Evolutionary conservation across 2,888 invertebrate genomes (phyloP).

Genomic region (Cerastis rubricosa): DNA sequence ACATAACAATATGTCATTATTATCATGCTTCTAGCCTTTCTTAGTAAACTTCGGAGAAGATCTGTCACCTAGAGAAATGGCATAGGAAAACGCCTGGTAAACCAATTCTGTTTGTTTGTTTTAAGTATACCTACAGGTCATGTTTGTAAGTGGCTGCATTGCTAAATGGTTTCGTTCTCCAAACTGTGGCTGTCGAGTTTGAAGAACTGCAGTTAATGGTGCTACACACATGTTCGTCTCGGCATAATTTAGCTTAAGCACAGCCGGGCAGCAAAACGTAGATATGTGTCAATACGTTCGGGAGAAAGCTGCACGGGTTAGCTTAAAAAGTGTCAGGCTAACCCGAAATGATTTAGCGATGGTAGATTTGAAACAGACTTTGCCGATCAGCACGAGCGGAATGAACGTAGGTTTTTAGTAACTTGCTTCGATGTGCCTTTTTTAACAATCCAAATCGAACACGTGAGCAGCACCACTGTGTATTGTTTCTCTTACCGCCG

Average conservation of each 20-base stretch:
- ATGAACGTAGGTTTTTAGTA: background rate
- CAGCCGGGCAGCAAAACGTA: background rate
- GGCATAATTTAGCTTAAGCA: background rate
- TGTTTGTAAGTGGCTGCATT: background rate
- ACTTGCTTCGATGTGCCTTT: too few relatives aligned
- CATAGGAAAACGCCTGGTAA: background rate
- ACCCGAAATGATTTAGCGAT: background rate
- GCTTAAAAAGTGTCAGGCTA: background rate
- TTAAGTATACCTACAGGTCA: too few relatives aligned
- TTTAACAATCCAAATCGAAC: background rate
- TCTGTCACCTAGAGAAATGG: background rate
- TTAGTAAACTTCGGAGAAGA: background rate
- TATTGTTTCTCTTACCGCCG: slow-evolving; percentile 77
- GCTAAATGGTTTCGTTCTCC: background rate
- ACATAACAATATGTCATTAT: background rate
- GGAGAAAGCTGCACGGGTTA: background rate
- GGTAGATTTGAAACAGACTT: background rate
- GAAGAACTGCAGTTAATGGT: background rate
- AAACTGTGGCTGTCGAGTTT: background rate
- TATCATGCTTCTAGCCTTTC: background rate
- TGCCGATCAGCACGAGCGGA: background rate
- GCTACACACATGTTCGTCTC: background rate
- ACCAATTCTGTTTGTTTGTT: background rate
- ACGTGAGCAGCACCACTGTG: background rate
- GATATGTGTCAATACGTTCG: too few relatives aligned